Percentiles rank a stretch among this genome's conserved stretches.
These are phyloP conservation scores for Macrobrachium rosenbergii DNA, from an alignment of 1,140 invertebrate genomes.

Conservation along the genomic window DNA sequence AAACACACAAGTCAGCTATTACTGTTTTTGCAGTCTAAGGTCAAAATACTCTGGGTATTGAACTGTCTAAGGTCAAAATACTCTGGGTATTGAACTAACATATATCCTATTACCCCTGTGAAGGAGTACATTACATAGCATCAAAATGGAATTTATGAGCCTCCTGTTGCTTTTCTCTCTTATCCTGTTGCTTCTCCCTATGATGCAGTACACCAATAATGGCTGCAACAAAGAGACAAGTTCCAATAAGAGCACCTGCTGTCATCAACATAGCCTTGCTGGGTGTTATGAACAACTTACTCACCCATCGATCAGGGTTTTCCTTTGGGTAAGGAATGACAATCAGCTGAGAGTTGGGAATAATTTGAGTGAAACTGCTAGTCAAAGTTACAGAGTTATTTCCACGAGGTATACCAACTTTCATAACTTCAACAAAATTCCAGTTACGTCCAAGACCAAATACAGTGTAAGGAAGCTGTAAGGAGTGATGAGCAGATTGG, in stretches of 20 bases:
- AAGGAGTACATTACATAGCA: conserved; percentile 72
- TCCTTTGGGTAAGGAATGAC: conserved; percentile 89
- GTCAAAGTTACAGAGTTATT: conserved; percentile 17
- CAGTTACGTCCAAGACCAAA: conserved; percentile 97
- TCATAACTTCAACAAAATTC: conserved; percentile 95
- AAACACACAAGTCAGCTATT: no score
- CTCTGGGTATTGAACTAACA: no score
- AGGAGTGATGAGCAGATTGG: conserved; percentile 90
- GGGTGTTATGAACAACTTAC: conserved; percentile 95
- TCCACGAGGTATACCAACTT: conserved; percentile 81
- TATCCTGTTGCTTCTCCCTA: conserved; percentile 93
- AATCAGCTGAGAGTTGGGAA: conserved; percentile 97
- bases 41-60: no score
- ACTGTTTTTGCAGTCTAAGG: no score
- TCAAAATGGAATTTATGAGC: conserved; percentile 87
- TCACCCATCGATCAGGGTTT: conserved; percentile 87
- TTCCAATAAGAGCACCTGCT: conserved; percentile 87
- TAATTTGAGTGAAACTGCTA: conserved; percentile 91
- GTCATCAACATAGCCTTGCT: conserved; percentile 94
- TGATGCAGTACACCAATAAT: conserved; percentile 92
- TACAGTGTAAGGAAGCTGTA: conserved; percentile 93
- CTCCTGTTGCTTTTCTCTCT: conserved; percentile 88
- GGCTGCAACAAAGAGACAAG: conserved; percentile 86
- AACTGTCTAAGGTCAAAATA: no score
- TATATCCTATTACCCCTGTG: no score